These are phyloP conservation scores for Leuciscus idus DNA, from an alignment of 2,113 vertebrate species.

Conservation along the genomic window DNA sequence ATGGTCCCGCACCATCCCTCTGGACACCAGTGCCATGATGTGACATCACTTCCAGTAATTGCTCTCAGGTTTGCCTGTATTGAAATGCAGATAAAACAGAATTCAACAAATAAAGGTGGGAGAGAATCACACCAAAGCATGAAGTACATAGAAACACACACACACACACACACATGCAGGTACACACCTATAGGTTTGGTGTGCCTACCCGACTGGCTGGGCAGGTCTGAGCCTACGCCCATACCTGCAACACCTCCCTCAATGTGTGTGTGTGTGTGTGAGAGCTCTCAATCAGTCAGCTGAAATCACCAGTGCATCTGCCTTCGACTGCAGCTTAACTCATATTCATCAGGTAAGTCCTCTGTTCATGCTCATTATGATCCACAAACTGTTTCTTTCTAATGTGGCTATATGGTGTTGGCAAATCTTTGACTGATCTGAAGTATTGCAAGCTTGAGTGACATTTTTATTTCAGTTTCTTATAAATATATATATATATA, in stretches of 20 bases:
- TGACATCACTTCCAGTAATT: background rate
- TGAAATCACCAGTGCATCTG: background rate
- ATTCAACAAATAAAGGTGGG: background rate
- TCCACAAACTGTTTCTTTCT: background rate
- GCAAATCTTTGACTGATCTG: background rate
- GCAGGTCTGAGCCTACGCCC: constrained; percentile 60
- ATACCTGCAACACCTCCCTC: constrained; percentile 33
- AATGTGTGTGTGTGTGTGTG: background rate
- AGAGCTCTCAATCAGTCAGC: background rate
- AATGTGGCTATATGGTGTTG: background rate
- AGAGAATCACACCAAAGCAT: constrained; percentile 20
- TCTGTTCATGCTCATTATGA: background rate
- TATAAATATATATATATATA: background rate
- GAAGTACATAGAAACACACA: constrained; percentile 30
- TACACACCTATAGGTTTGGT: constrained; percentile 63
- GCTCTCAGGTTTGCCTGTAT: background rate
- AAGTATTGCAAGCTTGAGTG: background rate
- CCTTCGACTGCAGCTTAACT: background rate
- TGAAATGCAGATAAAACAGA: background rate
- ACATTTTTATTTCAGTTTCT: background rate
- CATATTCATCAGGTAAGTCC: background rate
- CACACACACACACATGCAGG: constrained; percentile 45
- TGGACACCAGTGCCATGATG: background rate
- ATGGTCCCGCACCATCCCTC: background rate
- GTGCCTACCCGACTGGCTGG: constrained; percentile 69